Evolutionary conservation across 2,888 invertebrate species (phyloP).

Genomic region (Melitaea athalia): DNA sequence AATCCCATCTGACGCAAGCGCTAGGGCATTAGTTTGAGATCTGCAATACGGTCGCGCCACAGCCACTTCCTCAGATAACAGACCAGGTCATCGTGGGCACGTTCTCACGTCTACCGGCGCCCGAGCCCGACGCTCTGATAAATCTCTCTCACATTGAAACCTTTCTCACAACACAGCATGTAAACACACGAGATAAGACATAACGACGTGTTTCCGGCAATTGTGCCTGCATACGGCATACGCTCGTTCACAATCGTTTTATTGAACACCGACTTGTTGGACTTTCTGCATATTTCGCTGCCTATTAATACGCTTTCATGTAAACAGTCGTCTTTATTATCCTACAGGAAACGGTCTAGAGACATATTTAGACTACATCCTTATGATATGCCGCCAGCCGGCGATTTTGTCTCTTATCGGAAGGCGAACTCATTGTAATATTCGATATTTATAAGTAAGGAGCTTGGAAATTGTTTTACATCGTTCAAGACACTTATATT

Average conservation of each 20-base stretch:
- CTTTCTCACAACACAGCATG: conserved; percentile 26
- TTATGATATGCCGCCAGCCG: conserved; percentile 46
- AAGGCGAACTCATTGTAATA: conserved; percentile 53
- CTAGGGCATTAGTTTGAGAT: conserved; percentile 59
- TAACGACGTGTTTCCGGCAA: conserved; percentile 37
- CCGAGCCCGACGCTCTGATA: conserved; percentile 25
- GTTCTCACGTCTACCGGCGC: conserved; percentile 56
- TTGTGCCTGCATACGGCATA: conserved; percentile 20
- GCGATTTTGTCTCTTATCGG: conserved; percentile 59
- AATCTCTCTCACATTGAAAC: conserved; percentile 18
- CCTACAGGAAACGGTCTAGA: conserved; percentile 54
- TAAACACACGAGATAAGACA: conserved; percentile 23
- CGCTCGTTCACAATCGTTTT: conserved; percentile 3
- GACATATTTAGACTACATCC: conserved; percentile 58
- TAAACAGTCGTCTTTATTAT: conserved; percentile 56
- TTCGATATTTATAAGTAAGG: conserved; percentile 35
- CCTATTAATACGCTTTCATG: conserved; percentile 50
- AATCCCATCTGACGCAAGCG: conserved; percentile 47
- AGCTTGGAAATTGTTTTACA: conserved; percentile 23
- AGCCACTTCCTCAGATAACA: conserved; percentile 75
- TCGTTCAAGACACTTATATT: conserved; percentile 10
- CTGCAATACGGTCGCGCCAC: conserved; percentile 65
- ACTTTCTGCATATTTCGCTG: conserved; percentile 25
- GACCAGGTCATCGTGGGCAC: conserved; percentile 56
- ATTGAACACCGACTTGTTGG: conserved; percentile 12